Base-by-base conservation (phyloP, 2,797 vertebrate genomes). In the Enteromius treurensis region DNA sequence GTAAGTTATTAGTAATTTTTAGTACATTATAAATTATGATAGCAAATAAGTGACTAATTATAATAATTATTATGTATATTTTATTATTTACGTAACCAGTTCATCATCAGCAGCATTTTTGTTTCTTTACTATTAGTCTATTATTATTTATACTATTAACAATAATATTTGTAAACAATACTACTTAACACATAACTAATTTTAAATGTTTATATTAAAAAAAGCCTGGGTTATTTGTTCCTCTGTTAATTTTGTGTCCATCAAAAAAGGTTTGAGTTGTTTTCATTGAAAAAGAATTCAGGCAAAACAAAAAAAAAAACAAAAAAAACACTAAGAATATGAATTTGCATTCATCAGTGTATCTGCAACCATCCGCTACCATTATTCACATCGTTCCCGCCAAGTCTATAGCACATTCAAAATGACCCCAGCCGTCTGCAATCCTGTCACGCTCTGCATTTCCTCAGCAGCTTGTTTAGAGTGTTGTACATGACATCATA, bases 401-500 rank as follows among this genome's bases (percentile, higher is more conserved):
- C 5, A 45, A 58, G 58, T 60, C 37, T 68, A 23, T 1, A 58
- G 51, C 64, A 23, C 34, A 32, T 70, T 37, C 17, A 51, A 60
- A 58, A 65, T 42, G 60, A 51, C 69, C 42, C 49, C 58, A 1
- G 21, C 58, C 26, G 32, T 21, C 45, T 75, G 73, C 71, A 76
- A 68, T n/a, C 37, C 47, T 32, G 71, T 77, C 81, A 68, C 23
- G 13, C 47, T 42, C 32, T 58, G 40, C 65, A 49, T 47, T 83
- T 53, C 37, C 74, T 69, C 34, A 58, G 64, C 21, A 42, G 51
- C 65, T 69, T 60, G 81, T 83, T 83, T 83, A 83, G 34, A 70
- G 65, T 62, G 65, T 83, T 78, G 75, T 78, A 70, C 51, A 77
- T 71, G 74, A 78, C 81, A 78, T 83, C 14, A 62, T 60, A 69